Evolutionary conservation across 1,140 invertebrate species (phyloP), one percentile per base, ranked within the genome.

Genomic region (Sycobia sp.): DNA sequence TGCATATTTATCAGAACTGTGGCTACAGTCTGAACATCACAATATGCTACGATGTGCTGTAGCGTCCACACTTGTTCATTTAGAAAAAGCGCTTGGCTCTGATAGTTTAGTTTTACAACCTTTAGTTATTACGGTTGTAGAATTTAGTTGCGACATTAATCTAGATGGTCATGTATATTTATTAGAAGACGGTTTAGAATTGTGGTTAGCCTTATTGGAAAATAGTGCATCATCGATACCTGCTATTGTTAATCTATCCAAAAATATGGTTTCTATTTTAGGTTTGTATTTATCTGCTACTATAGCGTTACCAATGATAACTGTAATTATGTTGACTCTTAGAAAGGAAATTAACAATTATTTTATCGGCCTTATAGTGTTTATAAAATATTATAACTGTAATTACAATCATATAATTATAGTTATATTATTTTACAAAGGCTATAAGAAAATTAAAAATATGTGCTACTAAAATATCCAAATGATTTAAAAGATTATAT

Each of bases 1-100:
- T 60, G 85, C 88, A 50, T 97, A 95, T 79, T 82, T 98, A 66
- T 93, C 95, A 4, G 75, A 88, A 65, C 78, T 97, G 53, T 97
- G 95, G 95, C 84, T 90, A 44, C 91, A 94, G 78, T 92, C 93
- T 9, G 88, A 88, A 39, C 87, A 91, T 54, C 93, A 96, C 73
- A 91, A 95, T 76, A 94, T 97, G 91, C 80, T 98, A 56, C 84
- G 94, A 27, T 96, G 94, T 79, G 92, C 94, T 46, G 95, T 97
- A 68, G 88, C 98, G 10, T 90, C 93, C 5, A 92, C 93, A 14
- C 84, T 95, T 18, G 89, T 91, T 62, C 88, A 93, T 76, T 83
- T 95, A 53, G 89, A 91, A 41, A 87, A 89, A 84, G 88, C 85
- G 69, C 82, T 88, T 66, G 87, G 83, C 46, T 84, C 78, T 56